Conservation (phyloP, 1,140 invertebrate species). For the Drosophila pallidifrons region DNA sequence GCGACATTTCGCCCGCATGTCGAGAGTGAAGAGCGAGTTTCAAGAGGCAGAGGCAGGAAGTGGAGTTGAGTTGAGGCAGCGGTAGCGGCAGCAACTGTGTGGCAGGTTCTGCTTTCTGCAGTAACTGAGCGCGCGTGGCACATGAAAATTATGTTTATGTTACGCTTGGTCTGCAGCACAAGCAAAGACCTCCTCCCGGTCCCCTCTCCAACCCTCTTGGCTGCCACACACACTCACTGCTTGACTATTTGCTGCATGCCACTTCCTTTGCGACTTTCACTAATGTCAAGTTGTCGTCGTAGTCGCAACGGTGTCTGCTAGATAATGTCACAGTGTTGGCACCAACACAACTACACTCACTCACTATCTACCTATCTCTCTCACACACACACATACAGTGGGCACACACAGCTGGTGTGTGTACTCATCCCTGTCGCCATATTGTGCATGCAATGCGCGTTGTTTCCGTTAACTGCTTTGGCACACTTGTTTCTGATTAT, state of each 20-base stretch:
- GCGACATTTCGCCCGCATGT: slow-evolving; percentile 37
- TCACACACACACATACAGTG: not conserved
- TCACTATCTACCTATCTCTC: slow-evolving; percentile 7
- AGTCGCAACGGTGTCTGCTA: slow-evolving; percentile 74
- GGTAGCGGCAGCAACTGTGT: too few species aligned
- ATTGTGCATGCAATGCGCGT: slow-evolving; percentile 81
- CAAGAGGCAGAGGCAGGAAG: not conserved
- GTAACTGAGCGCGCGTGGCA: slow-evolving; percentile 61
- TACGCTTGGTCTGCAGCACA: slow-evolving; percentile 39
- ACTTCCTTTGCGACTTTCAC: slow-evolving; percentile 81
- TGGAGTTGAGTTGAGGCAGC: not conserved
- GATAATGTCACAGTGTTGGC: slow-evolving; percentile 73
- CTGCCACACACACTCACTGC: slow-evolving; percentile 12
- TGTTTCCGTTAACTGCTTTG: slow-evolving; percentile 83
- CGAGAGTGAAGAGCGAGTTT: not conserved
- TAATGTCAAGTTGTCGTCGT: slow-evolving; percentile 79
- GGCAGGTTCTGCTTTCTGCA: slow-evolving; percentile 25
- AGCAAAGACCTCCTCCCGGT: slow-evolving; percentile 1
- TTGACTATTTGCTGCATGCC: slow-evolving; percentile 70
- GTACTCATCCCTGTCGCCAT: slow-evolving; percentile 65
- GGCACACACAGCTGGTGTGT: slow-evolving; percentile 10
- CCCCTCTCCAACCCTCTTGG: not conserved
- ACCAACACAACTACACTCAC: slow-evolving; percentile 37
- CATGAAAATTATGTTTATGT: slow-evolving; percentile 82
- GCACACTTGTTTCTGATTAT: slow-evolving; percentile 84